Base-by-base conservation (phyloP, 2,113 vertebrate species). In the Donacobius atricapilla region DNA sequence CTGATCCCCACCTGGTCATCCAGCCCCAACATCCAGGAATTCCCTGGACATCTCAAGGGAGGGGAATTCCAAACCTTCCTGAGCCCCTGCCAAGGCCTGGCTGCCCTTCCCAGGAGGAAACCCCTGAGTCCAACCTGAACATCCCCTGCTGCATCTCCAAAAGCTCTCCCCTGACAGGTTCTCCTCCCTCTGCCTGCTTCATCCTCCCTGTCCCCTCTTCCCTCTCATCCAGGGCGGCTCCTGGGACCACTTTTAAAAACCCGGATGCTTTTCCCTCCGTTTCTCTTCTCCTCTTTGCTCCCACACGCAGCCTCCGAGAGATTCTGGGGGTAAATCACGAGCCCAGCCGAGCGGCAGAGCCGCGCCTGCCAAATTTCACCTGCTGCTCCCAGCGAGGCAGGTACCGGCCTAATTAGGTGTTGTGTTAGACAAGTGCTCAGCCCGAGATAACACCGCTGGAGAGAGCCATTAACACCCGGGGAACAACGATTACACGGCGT, bases 211-310 rank as follows among this genome's bases (percentile, higher is more conserved):
- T 56, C 70, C 10, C 35, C 19, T 48, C 42, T 35, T 48, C 25
- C 40, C 58, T 56, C 40, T 40, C 60, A 48, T 1, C 60, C 35
- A 8, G 42, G 47, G 25, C 45, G 54, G 6, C 3, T 78, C 33
- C 78, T 6, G 54, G 21, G 37, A 42, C n/a, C 61, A 10, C 5
- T 66, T 66, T 31, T 37, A 13, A 57, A 40, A 57, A 37, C 6
- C 2, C 0, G 0, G 18, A 14, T 10, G 22, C 9, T 28, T 58
- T 50, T 47, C 3, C 35, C 28, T 63, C 13, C 0, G 0, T 45
- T 72, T 33, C 27, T 64, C 15, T 27, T 21, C 76, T 27, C 13
- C 19, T 70, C 4, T 13, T 33, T 7, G 11, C 20, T n/a, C 11
- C 72, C 17, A 7, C 0, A 0, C 2, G 0, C 28, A 72, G 18